Evolutionary conservation across 2,888 invertebrate species (phyloP), one percentile per base, ranked within the genome.

Genomic region (Drosophila meridionalis): DNA sequence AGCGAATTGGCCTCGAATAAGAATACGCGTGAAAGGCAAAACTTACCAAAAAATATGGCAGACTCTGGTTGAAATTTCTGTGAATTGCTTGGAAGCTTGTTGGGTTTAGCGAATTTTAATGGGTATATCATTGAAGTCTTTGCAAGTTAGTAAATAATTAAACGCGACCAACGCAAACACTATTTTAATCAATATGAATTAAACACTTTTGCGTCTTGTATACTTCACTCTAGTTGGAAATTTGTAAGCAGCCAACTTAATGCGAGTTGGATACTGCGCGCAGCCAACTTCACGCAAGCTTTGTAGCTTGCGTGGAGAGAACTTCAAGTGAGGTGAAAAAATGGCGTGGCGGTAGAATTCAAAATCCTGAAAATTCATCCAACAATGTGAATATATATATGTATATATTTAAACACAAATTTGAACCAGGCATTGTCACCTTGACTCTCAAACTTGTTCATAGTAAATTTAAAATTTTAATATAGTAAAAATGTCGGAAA

Each of bases 241-340:
- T 40, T 55, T 62, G 43, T 6, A 20, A 28, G 52, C 73, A 73
- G 68, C 78, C 60, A 76, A 76, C 67, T 72, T 77, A 50, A 47
- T 9, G 48, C 7, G 38, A 28, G 12, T 60, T 47, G 5, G n/a
- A 45, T 43, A 11, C 38, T 40, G 40, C 20, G 26, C 48, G 53
- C 77, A 59, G 65, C 75, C 55, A 65, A 65, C 72, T 64, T 72
- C n/a, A 43, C 14, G 71, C 28, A 6, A 40, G 42, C 5, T 14
- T 20, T 20, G 1, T 26, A 48, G 57, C 47, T 32, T 47, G 38
- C 38, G 36, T 28, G 45, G 30, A 28, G 52, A 73, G 26, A 73
- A 58, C 59, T 73, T 76, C 14, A 48, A 14, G 47, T 9, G 36
- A 14, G 52, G 55, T 67, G 38, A 74, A 57, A 9, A 57, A 26